Base-by-base conservation (phyloP, 2,888 invertebrate species). In the Isoperla grammatica region DNA sequence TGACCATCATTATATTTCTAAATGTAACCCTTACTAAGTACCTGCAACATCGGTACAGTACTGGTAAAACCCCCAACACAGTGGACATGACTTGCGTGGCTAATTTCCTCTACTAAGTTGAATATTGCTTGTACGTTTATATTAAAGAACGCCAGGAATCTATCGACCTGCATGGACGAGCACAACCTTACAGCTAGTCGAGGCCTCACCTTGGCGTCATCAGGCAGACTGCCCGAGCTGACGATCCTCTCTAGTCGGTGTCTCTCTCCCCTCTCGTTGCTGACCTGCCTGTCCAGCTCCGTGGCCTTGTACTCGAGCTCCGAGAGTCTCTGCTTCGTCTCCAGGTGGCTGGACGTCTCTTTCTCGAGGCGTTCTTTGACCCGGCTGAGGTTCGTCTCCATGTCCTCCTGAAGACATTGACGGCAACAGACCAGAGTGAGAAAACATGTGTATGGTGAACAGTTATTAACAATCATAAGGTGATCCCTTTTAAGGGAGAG, bases 141-240 rank as follows among this genome's bases (percentile, higher is more conserved):
- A n/a, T n/a, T n/a, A n/a, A n/a, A n/a, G n/a, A n/a, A n/a, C n/a
- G n/a, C n/a, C n/a, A n/a, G n/a, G n/a, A n/a, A n/a, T n/a, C n/a
- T n/a, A n/a, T n/a, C n/a, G n/a, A n/a, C n/a, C n/a, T n/a, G n/a
- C n/a, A n/a, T n/a, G n/a, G n/a, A n/a, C n/a, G n/a, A n/a, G n/a
- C n/a, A n/a, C n/a, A n/a, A n/a, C n/a, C n/a, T n/a, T n/a, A n/a
- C n/a, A n/a, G n/a, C n/a, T n/a, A n/a, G n/a, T n/a, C n/a, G 29
- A 29, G 29, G 5, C 4, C 29, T 29, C 62, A 76, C 90, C 80
- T 95, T 95, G 22, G 94, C 91, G 73, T 95, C 95, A 72, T 95
- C 95, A 6, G 95, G 94, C 71, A 95, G 85, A 77, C 90, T 92
- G 65, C 95, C 95, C 67, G 91, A 91, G 66, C 87, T 90, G 65